These are phyloP conservation scores for rabbit (Oryctolagus cuniculus) DNA, from an alignment of 2,113 vertebrate species.

Conservation along the genomic window mOryCun1.1 NC_091440.1:30875001-30875500, in stretches of 20 bases:
- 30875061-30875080: neutral
- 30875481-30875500: too few relatives aligned
- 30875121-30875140: neutral
- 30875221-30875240: neutral
- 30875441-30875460: too few relatives aligned
- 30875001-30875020: slow-evolving; percentile 49
- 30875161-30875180: neutral
- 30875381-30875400: too few relatives aligned
- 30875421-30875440: too few relatives aligned
- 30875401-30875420: too few relatives aligned
- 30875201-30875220: neutral
- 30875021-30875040: slow-evolving; percentile 13
- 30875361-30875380: too few relatives aligned
- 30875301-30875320: neutral
- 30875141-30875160: neutral
- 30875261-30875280: neutral
- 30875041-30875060: slow-evolving; percentile 43
- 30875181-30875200: too few relatives aligned
- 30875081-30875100: neutral
- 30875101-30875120: neutral
- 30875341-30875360: too few relatives aligned
- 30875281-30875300: neutral
- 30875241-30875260: neutral
- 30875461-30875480: too few relatives aligned
- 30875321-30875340: too few relatives aligned